phyloP scores from a whole-genome alignment of 2,888 invertebrate species.

The Norana najaformis region DNA sequence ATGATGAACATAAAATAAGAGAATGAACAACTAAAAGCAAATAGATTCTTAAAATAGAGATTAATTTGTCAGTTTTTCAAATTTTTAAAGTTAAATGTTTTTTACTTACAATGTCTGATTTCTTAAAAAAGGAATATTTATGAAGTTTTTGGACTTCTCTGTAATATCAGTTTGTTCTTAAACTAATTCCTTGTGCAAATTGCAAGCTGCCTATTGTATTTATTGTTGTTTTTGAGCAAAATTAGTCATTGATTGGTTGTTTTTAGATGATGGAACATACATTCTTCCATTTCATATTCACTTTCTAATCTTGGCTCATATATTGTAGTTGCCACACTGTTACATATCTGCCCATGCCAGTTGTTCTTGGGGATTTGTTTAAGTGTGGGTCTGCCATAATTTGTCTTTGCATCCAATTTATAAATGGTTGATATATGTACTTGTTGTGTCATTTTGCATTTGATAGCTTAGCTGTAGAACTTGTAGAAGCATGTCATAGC shows the following conservation, averaged over 20 bases:
- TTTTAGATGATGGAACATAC: not conserved
- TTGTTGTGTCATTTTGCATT: not conserved
- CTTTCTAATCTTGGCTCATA: not conserved
- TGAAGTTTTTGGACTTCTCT: too few relatives aligned
- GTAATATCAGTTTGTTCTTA: too few relatives aligned
- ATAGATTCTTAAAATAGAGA: not conserved
- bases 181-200: not conserved
- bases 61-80: not conserved
- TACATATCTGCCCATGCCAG: not conserved
- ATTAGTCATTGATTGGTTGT: not conserved
- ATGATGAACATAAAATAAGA: not conserved
- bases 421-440: not conserved
- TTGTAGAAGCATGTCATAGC: not conserved
- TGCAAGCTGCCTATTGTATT: not conserved
- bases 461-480: not conserved
- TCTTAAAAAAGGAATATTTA: not conserved
- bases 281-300: not conserved
- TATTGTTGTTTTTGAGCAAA: not conserved
- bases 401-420: not conserved
- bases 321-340: not conserved
- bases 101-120: not conserved
- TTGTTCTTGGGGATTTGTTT: not conserved
- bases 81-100: not conserved
- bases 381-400: not conserved
- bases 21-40: not conserved